phyloP scores from a whole-genome alignment of 2,113 vertebrate species.

The Lontra canadensis region DNA sequence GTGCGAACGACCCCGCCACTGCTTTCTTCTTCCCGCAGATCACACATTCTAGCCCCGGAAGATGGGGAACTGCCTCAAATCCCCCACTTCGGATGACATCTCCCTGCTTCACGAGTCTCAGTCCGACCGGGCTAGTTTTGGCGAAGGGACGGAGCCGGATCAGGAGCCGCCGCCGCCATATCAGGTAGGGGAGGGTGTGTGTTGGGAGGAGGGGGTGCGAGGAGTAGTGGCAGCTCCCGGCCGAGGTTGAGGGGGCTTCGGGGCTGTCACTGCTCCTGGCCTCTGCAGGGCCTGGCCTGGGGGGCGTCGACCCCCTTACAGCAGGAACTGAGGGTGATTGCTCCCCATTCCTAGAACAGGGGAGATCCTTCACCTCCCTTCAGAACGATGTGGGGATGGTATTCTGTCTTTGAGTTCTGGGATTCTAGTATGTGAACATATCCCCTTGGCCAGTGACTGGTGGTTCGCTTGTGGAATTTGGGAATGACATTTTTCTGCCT shows the following conservation, averaged over 20 bases:
- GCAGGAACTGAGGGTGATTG: neutral
- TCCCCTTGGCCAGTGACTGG: neutral
- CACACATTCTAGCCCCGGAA: constrained; percentile 74
- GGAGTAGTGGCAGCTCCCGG: neutral
- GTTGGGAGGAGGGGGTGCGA: neutral
- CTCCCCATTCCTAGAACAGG: neutral
- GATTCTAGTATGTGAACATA: neutral
- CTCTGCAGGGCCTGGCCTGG: neutral
- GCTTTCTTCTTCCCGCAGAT: constrained; percentile 60
- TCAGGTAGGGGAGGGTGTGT: constrained; percentile 87
- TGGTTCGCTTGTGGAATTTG: constrained; percentile 5
- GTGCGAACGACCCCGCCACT: constrained; percentile 51
- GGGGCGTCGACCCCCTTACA: neutral
- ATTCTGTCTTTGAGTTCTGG: constrained; percentile 59
- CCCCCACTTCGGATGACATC: constrained; percentile 98
- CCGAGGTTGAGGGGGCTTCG: neutral
- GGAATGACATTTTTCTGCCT: constrained; percentile 57
- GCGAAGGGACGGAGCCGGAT: constrained; percentile 93
- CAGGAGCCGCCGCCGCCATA: constrained; percentile 97
- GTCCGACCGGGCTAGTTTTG: constrained; percentile 96
- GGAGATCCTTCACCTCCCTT: neutral
- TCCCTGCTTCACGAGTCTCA: constrained; percentile 97
- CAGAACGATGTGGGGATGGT: neutral
- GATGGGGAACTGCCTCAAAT: constrained; percentile 98
- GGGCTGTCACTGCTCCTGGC: neutral